Conservation (phyloP, 2,113 vertebrate species). For the Syngnathus floridae region DNA sequence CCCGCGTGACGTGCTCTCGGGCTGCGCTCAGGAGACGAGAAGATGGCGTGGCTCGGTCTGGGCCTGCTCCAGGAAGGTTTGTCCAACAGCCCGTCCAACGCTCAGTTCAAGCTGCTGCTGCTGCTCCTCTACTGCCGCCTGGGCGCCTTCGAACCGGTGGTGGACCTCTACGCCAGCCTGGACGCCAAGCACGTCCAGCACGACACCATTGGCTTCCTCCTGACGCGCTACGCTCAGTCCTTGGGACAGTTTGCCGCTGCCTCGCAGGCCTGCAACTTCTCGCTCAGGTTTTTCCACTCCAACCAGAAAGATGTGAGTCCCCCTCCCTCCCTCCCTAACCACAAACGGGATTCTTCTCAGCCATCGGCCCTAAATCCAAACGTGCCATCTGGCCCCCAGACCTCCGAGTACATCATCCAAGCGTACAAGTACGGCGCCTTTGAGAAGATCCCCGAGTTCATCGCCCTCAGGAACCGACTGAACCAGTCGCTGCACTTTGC, state of each 20-base stretch:
- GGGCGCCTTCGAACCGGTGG: slow-evolving; percentile 91
- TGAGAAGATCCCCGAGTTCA: slow-evolving; percentile 99
- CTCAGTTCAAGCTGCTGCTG: slow-evolving; percentile 97
- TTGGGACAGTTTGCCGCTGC: slow-evolving; percentile 93
- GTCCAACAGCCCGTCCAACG: slow-evolving; percentile 83
- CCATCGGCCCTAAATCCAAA: too few species aligned
- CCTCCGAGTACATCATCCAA: slow-evolving; percentile 99
- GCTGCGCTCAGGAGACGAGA: slow-evolving; percentile 78
- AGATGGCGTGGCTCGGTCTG: slow-evolving; percentile 81
- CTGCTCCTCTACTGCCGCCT: slow-evolving; percentile 90
- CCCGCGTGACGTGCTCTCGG: slow-evolving; percentile 6
- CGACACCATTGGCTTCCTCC: slow-evolving; percentile 94
- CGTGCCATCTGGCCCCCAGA: slow-evolving; percentile 65
- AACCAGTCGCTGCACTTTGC: slow-evolving; percentile 98
- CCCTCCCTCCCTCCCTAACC: neutral
- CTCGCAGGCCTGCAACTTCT: slow-evolving; percentile 95
- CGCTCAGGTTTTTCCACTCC: slow-evolving; percentile 99
- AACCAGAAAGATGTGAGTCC: slow-evolving; percentile 99
- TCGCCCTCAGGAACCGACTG: slow-evolving; percentile 90
- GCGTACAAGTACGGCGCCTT: slow-evolving; percentile 98
- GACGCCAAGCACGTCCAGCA: slow-evolving; percentile 98
- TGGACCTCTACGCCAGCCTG: slow-evolving; percentile 92
- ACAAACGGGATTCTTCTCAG: neutral
- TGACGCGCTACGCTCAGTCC: slow-evolving; percentile 88
- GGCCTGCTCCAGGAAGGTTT: slow-evolving; percentile 86